Percentiles rank a stretch among this genome's conserved stretches.
phyloP scores from a whole-genome alignment of 2,797 vertebrate genomes.

The Protosalanx chinensis region DNA sequence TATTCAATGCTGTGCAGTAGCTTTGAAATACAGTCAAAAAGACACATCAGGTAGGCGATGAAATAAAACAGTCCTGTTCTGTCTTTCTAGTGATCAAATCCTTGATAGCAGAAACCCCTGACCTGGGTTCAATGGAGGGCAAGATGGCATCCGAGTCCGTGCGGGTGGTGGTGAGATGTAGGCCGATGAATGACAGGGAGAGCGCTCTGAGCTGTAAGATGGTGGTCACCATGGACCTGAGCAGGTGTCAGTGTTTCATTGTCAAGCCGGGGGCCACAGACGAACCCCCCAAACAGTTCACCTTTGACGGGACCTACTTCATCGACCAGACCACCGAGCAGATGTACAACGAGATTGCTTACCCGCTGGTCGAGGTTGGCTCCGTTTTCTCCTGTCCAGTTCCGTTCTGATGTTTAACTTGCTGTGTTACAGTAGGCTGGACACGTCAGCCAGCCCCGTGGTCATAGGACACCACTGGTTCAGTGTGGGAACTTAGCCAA shows the following conservation, averaged over 20 bases:
- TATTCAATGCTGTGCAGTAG: background rate
- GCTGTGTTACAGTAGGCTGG: conserved; percentile 5
- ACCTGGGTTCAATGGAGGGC: conserved; percentile 1
- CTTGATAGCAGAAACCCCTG: background rate
- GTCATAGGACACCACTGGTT: conserved; percentile 54
- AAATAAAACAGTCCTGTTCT: background rate
- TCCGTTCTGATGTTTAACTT: background rate
- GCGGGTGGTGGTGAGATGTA: conserved; percentile 84
- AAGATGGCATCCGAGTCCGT: conserved; percentile 81
- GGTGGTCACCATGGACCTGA: conserved; percentile 73
- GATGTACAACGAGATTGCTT: conserved; percentile 87
- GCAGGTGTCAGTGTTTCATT: conserved; percentile 80
- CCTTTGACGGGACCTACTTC: conserved; percentile 84
- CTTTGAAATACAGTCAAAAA: background rate
- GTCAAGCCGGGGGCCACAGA: conserved; percentile 64
- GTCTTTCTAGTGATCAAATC: background rate
- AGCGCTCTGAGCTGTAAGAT: conserved; percentile 67
- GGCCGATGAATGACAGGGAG: conserved; percentile 79
- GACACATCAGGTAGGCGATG: background rate
- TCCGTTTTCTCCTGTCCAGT: background rate
- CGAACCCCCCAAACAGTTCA: conserved; percentile 86
- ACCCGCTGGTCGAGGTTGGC: conserved; percentile 83
- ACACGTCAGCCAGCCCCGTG: background rate
- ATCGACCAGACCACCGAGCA: conserved; percentile 80
- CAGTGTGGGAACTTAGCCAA: conserved; percentile 33